phyloP scores from a whole-genome alignment of 2,113 vertebrate species.

The Phocoena sinus region DNA sequence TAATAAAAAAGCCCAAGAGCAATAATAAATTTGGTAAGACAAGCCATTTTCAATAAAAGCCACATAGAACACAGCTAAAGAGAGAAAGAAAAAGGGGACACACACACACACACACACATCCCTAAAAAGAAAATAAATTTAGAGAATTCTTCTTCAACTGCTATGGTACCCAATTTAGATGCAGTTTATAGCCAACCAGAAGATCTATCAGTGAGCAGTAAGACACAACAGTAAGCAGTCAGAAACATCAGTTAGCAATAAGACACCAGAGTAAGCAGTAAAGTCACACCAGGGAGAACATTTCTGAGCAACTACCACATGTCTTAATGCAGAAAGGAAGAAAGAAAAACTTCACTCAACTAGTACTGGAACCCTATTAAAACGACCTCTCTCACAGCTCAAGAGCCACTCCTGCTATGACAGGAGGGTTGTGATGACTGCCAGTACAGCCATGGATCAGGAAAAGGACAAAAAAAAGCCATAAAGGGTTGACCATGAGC shows the following conservation, averaged over 20 bases:
- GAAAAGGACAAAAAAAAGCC: not conserved
- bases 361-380: not conserved
- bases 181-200: slow-evolving; percentile 55
- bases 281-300: slow-evolving; percentile 63
- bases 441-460: no score
- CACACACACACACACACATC: not conserved
- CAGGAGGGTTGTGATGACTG: not conserved
- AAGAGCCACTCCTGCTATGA: not conserved
- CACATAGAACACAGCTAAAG: not conserved
- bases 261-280: slow-evolving; percentile 39
- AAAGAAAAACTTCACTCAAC: not conserved
- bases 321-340: slow-evolving; percentile 49
- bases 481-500: not conserved
- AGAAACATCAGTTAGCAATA: slow-evolving; percentile 51
- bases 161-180: slow-evolving; percentile 43
- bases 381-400: slow-evolving; percentile 14
- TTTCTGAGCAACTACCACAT: slow-evolving; percentile 70
- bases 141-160: slow-evolving; percentile 33
- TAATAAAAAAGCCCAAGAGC: slow-evolving; percentile 25
- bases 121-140: slow-evolving; percentile 44
- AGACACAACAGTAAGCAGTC: slow-evolving; percentile 63
- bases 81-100: not conserved
- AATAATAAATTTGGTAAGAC: slow-evolving; percentile 33
- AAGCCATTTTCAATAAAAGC: slow-evolving; percentile 3
- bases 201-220: slow-evolving; percentile 65